These are phyloP conservation scores for Brachionichthys hirsutus DNA, from an alignment of 2,113 vertebrate genomes.

Conservation along the genomic window DNA sequence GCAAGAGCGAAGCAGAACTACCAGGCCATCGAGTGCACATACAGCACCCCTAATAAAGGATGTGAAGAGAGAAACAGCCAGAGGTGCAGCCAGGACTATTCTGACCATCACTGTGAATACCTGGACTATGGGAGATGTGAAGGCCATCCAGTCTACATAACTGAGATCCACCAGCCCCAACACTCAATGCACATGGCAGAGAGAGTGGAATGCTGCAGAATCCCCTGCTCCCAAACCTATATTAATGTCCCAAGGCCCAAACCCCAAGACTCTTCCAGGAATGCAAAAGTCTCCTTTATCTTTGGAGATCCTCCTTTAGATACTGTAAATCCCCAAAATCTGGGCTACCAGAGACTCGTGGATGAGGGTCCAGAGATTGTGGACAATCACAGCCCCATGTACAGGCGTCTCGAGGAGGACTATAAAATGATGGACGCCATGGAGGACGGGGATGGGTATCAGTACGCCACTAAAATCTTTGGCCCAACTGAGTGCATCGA, in stretches of 20 bases:
- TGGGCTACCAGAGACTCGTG: constrained; percentile 93
- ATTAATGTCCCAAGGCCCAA: constrained; percentile 84
- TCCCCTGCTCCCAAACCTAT: constrained; percentile 78
- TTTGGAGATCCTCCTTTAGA: constrained; percentile 92
- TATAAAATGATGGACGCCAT: constrained; percentile 87
- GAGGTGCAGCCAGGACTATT: constrained; percentile 82
- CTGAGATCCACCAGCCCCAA: constrained; percentile 83
- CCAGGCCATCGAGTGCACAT: constrained; percentile 90
- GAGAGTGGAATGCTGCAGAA: constrained; percentile 77
- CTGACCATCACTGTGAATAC: constrained; percentile 82
- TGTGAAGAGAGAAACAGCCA: constrained; percentile 85
- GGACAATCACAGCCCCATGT: constrained; percentile 85
- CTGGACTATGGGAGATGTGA: constrained; percentile 80
- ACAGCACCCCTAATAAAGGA: constrained; percentile 84
- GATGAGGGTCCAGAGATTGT: constrained; percentile 89
- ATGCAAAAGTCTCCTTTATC: constrained; percentile 97
- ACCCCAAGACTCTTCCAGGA: constrained; percentile 87
- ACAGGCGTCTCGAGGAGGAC: constrained; percentile 85
- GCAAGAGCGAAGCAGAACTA: constrained; percentile 84
- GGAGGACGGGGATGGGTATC: constrained; percentile 86
- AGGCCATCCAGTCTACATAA: constrained; percentile 86
- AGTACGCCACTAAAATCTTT: constrained; percentile 90
- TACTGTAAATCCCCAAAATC: constrained; percentile 84
- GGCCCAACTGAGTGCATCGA: constrained; percentile 87
- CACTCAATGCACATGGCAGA: constrained; percentile 79